These are phyloP conservation scores for Ibidorhyncha struthersii DNA, from an alignment of 2,113 vertebrate species.

Conservation along the genomic window DNA sequence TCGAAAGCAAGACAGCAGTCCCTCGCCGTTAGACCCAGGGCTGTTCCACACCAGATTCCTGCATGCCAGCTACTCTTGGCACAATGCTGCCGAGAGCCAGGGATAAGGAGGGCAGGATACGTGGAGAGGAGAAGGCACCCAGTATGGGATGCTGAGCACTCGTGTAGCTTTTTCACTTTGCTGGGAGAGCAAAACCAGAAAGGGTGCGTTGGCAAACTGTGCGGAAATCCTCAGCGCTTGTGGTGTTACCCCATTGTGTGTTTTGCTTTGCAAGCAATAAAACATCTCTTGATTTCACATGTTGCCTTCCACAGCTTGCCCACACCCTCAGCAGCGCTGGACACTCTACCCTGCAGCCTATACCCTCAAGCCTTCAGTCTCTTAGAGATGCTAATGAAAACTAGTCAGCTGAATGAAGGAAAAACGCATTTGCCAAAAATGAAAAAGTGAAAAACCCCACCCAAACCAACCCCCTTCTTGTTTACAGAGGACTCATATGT, in stretches of 20 bases:
- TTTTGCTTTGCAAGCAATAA: neutral
- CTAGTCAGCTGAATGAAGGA: neutral
- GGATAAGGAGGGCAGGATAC: neutral
- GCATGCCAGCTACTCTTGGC: accelerated
- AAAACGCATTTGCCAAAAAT: neutral
- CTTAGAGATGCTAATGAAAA: neutral
- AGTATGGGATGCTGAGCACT: neutral
- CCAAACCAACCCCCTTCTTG: neutral
- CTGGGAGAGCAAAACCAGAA: neutral
- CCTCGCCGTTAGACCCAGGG: neutral
- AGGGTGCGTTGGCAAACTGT: accelerated
- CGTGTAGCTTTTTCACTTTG: neutral
- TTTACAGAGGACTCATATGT: neutral
- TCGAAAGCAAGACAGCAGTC: neutral
- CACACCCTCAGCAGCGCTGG: neutral
- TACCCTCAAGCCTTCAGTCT: neutral
- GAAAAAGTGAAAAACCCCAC: neutral
- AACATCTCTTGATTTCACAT: neutral
- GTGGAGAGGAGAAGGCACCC: neutral
- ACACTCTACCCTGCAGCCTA: neutral
- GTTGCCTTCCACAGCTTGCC: neutral
- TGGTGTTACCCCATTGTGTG: neutral
- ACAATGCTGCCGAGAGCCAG: neutral
- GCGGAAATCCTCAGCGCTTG: neutral
- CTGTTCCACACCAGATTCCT: neutral